Evolutionary conservation across 2,113 vertebrate species (phyloP).

Genomic region (Xiphophorus hellerii): DNA sequence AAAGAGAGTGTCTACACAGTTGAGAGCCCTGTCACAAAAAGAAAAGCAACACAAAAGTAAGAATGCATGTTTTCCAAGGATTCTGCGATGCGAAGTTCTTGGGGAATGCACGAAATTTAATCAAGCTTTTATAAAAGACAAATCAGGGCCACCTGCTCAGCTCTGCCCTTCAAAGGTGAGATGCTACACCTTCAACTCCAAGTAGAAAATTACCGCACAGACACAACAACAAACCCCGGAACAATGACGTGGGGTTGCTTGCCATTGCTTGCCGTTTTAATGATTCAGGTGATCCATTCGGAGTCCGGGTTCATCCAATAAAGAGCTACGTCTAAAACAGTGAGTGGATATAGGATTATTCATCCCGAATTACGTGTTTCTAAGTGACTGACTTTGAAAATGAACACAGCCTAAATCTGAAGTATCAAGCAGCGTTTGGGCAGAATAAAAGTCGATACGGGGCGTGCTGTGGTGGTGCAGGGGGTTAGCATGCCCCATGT

Average conservation of each 20-base stretch:
- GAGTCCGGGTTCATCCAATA: neutral
- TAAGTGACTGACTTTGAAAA: neutral
- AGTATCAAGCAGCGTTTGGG: neutral
- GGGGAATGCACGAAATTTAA: neutral
- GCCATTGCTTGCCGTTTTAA: neutral
- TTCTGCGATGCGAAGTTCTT: neutral
- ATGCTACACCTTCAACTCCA: neutral
- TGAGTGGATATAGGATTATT: neutral
- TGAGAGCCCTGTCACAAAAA: no score
- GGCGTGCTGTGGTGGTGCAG: no score
- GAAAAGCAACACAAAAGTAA: neutral
- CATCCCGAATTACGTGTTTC: neutral
- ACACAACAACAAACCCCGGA: neutral
- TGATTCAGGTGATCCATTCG: neutral
- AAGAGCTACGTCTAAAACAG: neutral
- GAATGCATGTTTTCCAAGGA: neutral
- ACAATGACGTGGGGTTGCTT: neutral
- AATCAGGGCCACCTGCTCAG: neutral
- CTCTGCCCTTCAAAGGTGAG: neutral
- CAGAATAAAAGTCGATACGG: slow-evolving; percentile 8
- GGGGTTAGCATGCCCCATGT: no score
- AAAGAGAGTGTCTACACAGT: neutral
- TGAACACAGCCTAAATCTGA: neutral
- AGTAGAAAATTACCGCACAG: neutral
- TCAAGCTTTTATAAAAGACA: neutral